Base-by-base conservation (phyloP, 2,888 invertebrate species). In the Drosophila robusta region DNA sequence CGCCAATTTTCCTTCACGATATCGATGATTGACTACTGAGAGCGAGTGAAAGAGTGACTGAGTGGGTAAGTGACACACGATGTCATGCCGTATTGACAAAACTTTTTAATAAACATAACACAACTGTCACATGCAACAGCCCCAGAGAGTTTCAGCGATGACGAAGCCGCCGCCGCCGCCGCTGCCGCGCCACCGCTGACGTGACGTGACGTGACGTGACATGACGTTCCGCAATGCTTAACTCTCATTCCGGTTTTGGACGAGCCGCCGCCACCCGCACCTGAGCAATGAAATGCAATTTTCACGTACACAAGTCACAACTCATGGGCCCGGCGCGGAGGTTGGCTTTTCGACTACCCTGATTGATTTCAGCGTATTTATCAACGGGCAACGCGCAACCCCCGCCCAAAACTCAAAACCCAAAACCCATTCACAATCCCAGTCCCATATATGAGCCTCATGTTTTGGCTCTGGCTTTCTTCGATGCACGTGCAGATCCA, bases 31-130 rank as follows among this genome's bases (percentile, higher is more conserved):
- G 79, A 58, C 75, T 47, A 29, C 51, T 34, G 34, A 62, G 36
- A 29, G 14, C 22, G 42, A 11, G 34, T 11, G 41, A 6, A 7
- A 45, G 46, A 34, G 22, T 45, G 16, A 44, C 22, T 34, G 32
- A 26, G 39, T 32, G 18, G 18, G 22, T 60, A 58, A 78, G 55
- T 63, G 68, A 78, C 54, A 69, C 18, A 60, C 38, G 51, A 42
- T 54, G 74, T 60, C 78, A 49, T 14, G 45, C 26, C 44, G 51
- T 75, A 77, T 79, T 75, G 77, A 79, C 77, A 75, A 75, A 79
- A 75, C 70, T 71, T 83, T 83, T 83, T 88, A 83, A 83, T 87
- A 83, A 87, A 88, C 81, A 77, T 69, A 83, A 70, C 84, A 80
- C 74, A 88, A 86, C 80, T 87, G 83, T 88, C 83, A 88, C 75